Evolutionary conservation across 23 tunicate species (phyloP).

Genomic region (Trididemnum miniatum): DNA sequence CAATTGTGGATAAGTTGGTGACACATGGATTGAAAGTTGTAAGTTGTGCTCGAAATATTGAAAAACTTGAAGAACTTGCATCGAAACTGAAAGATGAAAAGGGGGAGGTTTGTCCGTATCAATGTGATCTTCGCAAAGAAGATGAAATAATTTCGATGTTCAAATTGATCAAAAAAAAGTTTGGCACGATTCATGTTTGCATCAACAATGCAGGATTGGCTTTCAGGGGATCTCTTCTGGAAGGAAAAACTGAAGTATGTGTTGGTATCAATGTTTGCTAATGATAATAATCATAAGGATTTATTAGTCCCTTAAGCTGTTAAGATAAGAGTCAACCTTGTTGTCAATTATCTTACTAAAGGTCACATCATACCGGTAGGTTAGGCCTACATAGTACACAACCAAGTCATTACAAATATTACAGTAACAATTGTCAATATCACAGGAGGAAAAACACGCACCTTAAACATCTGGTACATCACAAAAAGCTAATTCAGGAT

Average conservation of each 20-base stretch:
- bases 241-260: constrained; percentile 44
- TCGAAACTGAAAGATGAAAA: constrained; percentile 17
- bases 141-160: constrained; percentile 36
- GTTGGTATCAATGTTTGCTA: too few species aligned
- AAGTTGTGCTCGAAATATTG: constrained; percentile 30
- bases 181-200: constrained; percentile 46
- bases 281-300: too few species aligned
- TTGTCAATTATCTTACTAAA: too few species aligned
- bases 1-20: constrained; percentile 37
- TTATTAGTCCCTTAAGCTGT: too few species aligned
- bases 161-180: constrained; percentile 35
- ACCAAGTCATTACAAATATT: too few species aligned
- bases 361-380: too few species aligned
- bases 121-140: constrained; percentile 53
- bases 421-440: too few species aligned
- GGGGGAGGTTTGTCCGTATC: constrained; percentile 21
- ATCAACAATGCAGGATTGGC: constrained; percentile 55
- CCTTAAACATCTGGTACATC: too few species aligned
- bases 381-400: too few species aligned
- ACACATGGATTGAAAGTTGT: constrained; percentile 47
- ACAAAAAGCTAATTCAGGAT: too few species aligned
- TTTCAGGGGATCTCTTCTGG: constrained; percentile 21
- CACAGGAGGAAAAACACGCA: too few species aligned
- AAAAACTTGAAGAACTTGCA: constrained; percentile 39
- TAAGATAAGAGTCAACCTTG: too few species aligned